Evolutionary conservation across 2,113 vertebrate genomes (phyloP), one percentile per base, ranked within the genome.

Genomic region (Saccopteryx bilineata): DNA sequence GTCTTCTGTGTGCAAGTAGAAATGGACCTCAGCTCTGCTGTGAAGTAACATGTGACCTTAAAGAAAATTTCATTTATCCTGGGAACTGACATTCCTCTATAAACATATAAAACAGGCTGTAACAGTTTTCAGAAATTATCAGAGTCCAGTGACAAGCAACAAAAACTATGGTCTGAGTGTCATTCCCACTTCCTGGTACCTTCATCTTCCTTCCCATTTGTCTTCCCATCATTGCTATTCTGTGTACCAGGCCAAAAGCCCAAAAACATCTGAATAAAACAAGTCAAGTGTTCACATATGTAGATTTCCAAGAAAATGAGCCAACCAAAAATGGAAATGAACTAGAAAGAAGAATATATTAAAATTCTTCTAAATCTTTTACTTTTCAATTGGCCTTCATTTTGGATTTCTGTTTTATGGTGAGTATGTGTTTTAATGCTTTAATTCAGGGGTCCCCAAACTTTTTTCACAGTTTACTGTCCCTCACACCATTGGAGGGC

Each of bases 321-420:
- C 3, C 48, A 94, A 68, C 15, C 33, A 33, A 81, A 81, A 84
- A 71, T 19, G 88, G 54, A 95, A 82, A 86, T 80, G 39, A 95
- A 79, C 52, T 50, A 26, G 15, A 48, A 46, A 54, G n/a, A 39
- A 91, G 69, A 88, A 93, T 69, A 89, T 81, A 89, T 9, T 78
- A 39, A 72, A 66, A 66, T 39, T 50, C 56, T 75, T 93, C 61
- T 58, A 56, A 63, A 15, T 66, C 21, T 5, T 82, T 39, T 80
- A 18, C 50, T 92, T 17, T 85, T 71, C 28, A n/a, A 4, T n/a
- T 72, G 26, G 9, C 69, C 56, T 88, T 91, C 33, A 72, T 54
- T 91, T 91, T 87, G 10, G 28, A 33, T 69, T 79, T 93, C 28
- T 94, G 0, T 48, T 80, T n/a, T 69, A 39, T 39, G 9, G 18